Evolutionary conservation across 2,113 vertebrate species (phyloP).

Genomic region (Marmota monax): DNA sequence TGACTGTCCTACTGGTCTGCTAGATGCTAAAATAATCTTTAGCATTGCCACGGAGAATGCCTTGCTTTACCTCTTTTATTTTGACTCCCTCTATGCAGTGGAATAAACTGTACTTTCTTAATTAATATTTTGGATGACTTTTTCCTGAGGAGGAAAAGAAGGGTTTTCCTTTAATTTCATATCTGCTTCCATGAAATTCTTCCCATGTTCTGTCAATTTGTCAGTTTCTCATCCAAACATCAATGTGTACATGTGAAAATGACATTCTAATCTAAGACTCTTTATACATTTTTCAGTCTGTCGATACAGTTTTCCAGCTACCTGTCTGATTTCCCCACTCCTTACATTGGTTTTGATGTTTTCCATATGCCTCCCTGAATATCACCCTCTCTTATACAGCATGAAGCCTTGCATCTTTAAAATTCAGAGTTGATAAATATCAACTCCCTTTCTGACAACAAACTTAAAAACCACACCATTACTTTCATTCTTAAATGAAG

Average conservation of each 20-base stretch:
- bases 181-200: not conserved
- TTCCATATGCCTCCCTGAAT: not conserved
- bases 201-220: not conserved
- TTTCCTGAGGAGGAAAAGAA: not conserved
- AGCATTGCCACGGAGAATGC: not conserved
- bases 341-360: not conserved
- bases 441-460: not conserved
- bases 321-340: not conserved
- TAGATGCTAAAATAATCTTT: not conserved
- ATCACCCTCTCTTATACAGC: not conserved
- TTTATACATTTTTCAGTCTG: not conserved
- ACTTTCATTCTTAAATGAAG: constrained; percentile 23
- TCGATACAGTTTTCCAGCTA: not conserved
- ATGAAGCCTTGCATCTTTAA: not conserved
- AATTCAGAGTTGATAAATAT: not conserved
- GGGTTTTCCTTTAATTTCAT: not conserved
- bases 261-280: not conserved
- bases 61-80: not conserved
- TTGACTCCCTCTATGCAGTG: not conserved
- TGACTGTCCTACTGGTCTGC: not conserved
- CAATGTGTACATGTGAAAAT: not conserved
- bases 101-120: not conserved
- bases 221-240: not conserved
- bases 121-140: not conserved
- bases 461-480: not conserved